Evolutionary conservation across 2,888 invertebrate species (phyloP), one percentile per base, ranked within the genome.

Genomic region (Tortrix viridana): DNA sequence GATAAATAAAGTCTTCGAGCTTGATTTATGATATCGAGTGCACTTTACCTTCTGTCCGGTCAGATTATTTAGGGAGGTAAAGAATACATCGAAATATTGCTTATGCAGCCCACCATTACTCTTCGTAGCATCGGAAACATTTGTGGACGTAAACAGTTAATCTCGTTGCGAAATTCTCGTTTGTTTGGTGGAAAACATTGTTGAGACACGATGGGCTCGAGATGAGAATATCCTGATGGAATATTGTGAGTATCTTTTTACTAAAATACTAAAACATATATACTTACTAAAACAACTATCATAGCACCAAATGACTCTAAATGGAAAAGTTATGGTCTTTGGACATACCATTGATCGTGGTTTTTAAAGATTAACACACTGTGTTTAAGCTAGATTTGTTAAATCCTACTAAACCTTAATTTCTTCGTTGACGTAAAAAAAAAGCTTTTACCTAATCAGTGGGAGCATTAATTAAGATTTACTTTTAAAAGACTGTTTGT

Each of bases 161-260:
- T 88, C 84, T 84, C 81, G 78, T 80, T 81, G 79, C 72, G 79
- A 81, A 80, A 81, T 71, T 71, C 74, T 77, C 73, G 72, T 70
- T 67, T 69, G 76, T 62, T 71, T 68, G 68, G 64, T 65, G 49
- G 64, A 63, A 70, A 71, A 75, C 71, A 74, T 72, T 72, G 74
- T 78, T 76, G 75, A 77, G 76, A 70, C 73, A 68, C 71, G 68
- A 65, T 68, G 71, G 69, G 48, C 58, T 69, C 73, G 76, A 79
- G 81, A 78, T 22, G 41, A 14, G 6, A 16, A 41, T 16, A 41
- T 41, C 16, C 41, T 41, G 32, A 41, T 41, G 41, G 16, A 16
- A 32, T 32, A 32, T 4, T 3, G 1, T 32, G 12, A n/a, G n/a
- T n/a, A n/a, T n/a, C n/a, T n/a, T n/a, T n/a, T n/a, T n/a, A n/a